These are phyloP conservation scores for Pyxicephalus adspersus DNA, from an alignment of 2,113 vertebrate genomes.

Conservation along the genomic window DNA sequence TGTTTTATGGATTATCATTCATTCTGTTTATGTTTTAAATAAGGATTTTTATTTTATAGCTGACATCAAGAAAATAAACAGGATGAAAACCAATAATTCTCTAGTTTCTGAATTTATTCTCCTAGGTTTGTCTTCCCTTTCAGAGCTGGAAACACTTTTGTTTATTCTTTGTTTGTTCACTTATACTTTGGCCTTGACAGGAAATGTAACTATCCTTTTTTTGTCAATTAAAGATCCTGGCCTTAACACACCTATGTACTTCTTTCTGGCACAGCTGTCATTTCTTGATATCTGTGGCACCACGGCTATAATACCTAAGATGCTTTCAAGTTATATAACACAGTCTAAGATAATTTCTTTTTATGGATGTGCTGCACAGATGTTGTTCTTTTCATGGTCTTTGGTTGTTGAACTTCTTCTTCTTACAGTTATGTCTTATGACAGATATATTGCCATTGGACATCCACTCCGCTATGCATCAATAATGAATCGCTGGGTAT, in stretches of 20 bases:
- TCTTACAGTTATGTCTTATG: slow-evolving; percentile 65
- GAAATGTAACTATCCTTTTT: slow-evolving; percentile 62
- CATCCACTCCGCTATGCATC: slow-evolving; percentile 59
- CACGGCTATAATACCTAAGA: slow-evolving; percentile 37
- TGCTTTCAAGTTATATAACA: slow-evolving; percentile 60
- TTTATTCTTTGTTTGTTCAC: slow-evolving; percentile 60
- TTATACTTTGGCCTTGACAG: slow-evolving; percentile 57
- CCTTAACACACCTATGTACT: slow-evolving; percentile 63
- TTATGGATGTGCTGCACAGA: slow-evolving; percentile 65
- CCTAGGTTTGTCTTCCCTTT: slow-evolving; percentile 55
- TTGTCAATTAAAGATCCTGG: slow-evolving; percentile 57
- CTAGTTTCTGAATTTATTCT: slow-evolving; percentile 60
- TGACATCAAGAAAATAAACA: too few species aligned
- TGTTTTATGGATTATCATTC: too few species aligned
- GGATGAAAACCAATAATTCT: slow-evolving; percentile 37
- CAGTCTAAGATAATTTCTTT: slow-evolving; percentile 62
- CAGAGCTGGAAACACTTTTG: slow-evolving; percentile 49
- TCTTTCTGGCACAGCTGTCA: slow-evolving; percentile 60
- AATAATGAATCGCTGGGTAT: slow-evolving; percentile 58
- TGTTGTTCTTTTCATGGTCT: slow-evolving; percentile 66
- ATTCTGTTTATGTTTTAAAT: too few species aligned
- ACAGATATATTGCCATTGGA: slow-evolving; percentile 62
- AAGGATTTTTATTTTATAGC: too few species aligned
- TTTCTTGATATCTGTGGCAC: slow-evolving; percentile 43
- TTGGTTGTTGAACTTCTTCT: slow-evolving; percentile 65